Conservation (phyloP, 1,140 invertebrate species). For the Anadara kagoshimensis region DNA sequence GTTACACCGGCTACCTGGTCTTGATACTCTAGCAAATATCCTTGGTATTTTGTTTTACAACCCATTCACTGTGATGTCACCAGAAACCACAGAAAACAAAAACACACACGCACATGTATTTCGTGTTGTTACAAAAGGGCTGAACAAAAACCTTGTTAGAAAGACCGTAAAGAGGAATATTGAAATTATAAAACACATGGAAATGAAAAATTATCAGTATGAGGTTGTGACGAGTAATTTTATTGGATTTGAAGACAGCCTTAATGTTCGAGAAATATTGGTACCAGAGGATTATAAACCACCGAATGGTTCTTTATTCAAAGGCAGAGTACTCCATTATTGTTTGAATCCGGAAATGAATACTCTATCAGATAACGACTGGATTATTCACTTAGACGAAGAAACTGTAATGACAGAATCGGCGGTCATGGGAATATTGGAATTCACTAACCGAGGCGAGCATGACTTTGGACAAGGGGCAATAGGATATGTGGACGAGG, state of each 20-base stretch:
- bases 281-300: slow-evolving; percentile 91
- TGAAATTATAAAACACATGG: slow-evolving; percentile 89
- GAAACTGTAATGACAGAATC: slow-evolving; percentile 97
- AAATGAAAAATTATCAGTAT: slow-evolving; percentile 96
- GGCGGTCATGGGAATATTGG: slow-evolving; percentile 90
- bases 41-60: too few species aligned
- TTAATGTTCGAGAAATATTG: slow-evolving; percentile 86
- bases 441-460: slow-evolving; percentile 95
- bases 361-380: slow-evolving; percentile 90
- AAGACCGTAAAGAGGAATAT: slow-evolving; percentile 92
- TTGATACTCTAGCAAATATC: too few species aligned
- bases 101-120: slow-evolving; percentile 73
- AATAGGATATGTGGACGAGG: slow-evolving; percentile 98
- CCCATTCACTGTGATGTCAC: too few species aligned
- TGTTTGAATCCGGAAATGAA: slow-evolving; percentile 93
- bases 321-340: slow-evolving; percentile 96
- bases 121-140: slow-evolving; percentile 94
- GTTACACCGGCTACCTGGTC: too few species aligned
- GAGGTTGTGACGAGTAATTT: slow-evolving; percentile 97
- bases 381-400: slow-evolving; percentile 98
- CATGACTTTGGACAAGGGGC: slow-evolving; percentile 98
- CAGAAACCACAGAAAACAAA: too few species aligned
- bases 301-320: slow-evolving; percentile 93
- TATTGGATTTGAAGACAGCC: slow-evolving; percentile 82
- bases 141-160: slow-evolving; percentile 92